Conservation (phyloP, 1,140 invertebrate species). For the Zelostemma sp. region DNA sequence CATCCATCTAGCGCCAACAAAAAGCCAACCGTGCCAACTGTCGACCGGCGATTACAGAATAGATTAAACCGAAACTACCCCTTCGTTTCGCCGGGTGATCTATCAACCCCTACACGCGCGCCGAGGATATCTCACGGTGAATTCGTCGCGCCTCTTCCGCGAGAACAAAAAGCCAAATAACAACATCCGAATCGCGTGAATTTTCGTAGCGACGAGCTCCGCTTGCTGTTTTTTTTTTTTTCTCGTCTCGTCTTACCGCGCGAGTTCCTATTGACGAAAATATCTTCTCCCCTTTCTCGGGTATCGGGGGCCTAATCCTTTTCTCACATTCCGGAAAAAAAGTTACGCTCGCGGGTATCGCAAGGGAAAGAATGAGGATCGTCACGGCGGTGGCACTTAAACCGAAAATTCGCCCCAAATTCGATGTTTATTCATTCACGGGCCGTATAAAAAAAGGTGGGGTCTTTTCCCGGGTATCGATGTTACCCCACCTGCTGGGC, state of each 20-base stretch:
- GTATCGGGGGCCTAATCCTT: slow-evolving; percentile 59
- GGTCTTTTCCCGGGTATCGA: slow-evolving; percentile 42
- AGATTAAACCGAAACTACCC: slow-evolving; percentile 70
- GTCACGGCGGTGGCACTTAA: slow-evolving; percentile 45
- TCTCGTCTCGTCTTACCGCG: not conserved
- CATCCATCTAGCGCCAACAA: slow-evolving; percentile 70
- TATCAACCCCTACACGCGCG: slow-evolving; percentile 61
- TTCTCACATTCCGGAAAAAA: slow-evolving; percentile 57
- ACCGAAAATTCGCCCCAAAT: slow-evolving; percentile 55
- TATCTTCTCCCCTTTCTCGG: slow-evolving; percentile 30
- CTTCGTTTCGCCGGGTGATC: slow-evolving; percentile 69
- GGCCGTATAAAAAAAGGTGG: not conserved
- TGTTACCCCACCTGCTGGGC: slow-evolving; percentile 57
- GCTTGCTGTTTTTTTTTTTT: slow-evolving; percentile 3
- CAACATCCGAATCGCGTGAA: not conserved
- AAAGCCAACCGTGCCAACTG: slow-evolving; percentile 69
- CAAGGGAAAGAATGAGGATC: slow-evolving; percentile 23
- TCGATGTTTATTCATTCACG: slow-evolving; percentile 44
- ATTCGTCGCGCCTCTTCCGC: slow-evolving; percentile 16
- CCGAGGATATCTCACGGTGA: slow-evolving; percentile 24
- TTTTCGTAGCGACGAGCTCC: not conserved
- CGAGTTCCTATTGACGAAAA: slow-evolving; percentile 30
- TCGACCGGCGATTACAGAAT: slow-evolving; percentile 69
- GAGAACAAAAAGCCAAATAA: too few species aligned
- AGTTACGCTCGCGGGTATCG: slow-evolving; percentile 5